These are phyloP conservation scores for Catostomus latipinnis DNA, from an alignment of 2,797 vertebrate species.

Conservation along the genomic window DNA sequence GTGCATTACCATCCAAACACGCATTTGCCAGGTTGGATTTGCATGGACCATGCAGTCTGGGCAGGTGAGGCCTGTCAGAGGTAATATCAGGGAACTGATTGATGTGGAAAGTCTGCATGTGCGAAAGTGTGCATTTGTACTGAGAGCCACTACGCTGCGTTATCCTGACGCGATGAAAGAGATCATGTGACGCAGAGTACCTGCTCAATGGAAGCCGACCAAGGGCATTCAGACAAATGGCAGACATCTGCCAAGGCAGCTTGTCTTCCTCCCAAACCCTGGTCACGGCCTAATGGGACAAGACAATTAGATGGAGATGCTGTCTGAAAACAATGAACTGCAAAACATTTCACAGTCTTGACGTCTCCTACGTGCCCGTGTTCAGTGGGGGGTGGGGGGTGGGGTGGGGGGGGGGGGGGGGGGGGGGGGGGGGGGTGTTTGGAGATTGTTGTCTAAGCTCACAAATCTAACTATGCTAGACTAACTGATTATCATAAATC, in stretches of 20 bases:
- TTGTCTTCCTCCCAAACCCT: constrained; percentile 68
- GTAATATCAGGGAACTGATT: constrained; percentile 82
- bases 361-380: constrained; percentile 30
- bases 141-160: constrained; percentile 53
- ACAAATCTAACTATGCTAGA: not conserved
- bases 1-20: constrained; percentile 73
- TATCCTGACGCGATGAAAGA: constrained; percentile 73
- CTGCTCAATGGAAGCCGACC: constrained; percentile 79
- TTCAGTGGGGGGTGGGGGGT: not conserved
- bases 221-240: constrained; percentile 78
- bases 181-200: constrained; percentile 76
- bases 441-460: constrained; percentile 1
- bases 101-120: constrained; percentile 64
- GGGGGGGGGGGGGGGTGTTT: not conserved
- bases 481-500: too few species aligned
- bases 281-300: constrained; percentile 76
- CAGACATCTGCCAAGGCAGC: constrained; percentile 80
- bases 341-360: constrained; percentile 54
- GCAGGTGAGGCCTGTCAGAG: constrained; percentile 80
- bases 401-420: too few species aligned
- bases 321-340: constrained; percentile 70
- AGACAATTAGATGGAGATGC: constrained; percentile 75
- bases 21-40: constrained; percentile 74
- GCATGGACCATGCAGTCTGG: constrained; percentile 80
- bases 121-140: constrained; percentile 32